Evolutionary conservation across 2,888 invertebrate species (phyloP), one percentile per base, ranked within the genome.

Genomic region (Metellina segmentata): DNA sequence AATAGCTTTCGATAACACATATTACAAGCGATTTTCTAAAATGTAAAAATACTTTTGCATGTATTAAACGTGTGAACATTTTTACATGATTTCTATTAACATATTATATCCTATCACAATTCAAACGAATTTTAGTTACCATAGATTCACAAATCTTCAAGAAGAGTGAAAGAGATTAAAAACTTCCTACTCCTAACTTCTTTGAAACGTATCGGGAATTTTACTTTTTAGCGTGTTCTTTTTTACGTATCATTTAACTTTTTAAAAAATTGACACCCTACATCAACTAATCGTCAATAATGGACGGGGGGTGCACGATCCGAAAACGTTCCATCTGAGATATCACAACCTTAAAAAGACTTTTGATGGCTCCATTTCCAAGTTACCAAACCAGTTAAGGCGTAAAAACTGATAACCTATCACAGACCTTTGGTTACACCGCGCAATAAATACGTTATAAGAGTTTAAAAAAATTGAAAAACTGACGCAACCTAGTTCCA

Each of bases 161-260:
- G 1, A 34, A 34, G 34, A 34, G 34, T 7, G 77, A 77, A 77
- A 77, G 20, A 19, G 20, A 19, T 77, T 52, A 77, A 52, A 77
- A 77, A 77, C 8, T 16, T 51, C 52, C 52, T 52, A 19, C 77
- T 77, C 49, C 61, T 53, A 79, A 79, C 79, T 79, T 52, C 79
- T 79, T 53, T 79, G 53, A 53, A 61, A 53, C 19, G 20, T 11
- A 79, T 79, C 53, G 34, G 20, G 11, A 6, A 9, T 19, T 79
- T 61, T 79, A 61, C 16, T 7, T 49, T 51, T 77, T 49, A 7
- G 13, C 20, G 7, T 20, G 34, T 34, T 61, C 61, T 69, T 34
- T 34, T 20, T 61, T 61, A 79, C 79, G 79, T 61, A 20, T 79
- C 79, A 79, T 79, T 79, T 79, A 79, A 79, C 79, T 61, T 61